Percentiles rank a stretch among this genome's conserved stretches.
Evolutionary conservation across 2,797 vertebrate genomes (phyloP).

Genomic region (Apodemus agrarius): DNA sequence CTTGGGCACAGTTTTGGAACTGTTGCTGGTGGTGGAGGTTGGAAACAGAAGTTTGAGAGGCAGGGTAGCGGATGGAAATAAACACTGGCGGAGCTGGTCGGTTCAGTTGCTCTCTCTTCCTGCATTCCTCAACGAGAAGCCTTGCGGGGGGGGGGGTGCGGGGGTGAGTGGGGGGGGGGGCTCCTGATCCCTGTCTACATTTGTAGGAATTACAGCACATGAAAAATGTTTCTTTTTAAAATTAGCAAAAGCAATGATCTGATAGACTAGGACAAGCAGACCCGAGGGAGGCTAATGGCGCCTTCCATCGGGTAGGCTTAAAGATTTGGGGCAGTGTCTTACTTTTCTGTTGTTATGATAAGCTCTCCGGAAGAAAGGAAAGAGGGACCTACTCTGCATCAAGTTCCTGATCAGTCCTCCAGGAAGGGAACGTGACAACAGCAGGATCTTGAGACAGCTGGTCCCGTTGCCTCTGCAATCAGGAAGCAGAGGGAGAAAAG

Average conservation of each 20-base stretch:
- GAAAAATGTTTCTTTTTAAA: background rate
- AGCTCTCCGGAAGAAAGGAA: background rate
- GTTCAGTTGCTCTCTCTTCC: accelerated
- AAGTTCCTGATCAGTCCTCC: background rate
- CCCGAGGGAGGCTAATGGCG: accelerated
- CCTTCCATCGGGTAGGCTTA: accelerated
- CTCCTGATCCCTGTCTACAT: background rate
- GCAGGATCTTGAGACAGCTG: background rate
- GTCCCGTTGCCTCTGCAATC: background rate
- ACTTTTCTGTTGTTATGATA: background rate
- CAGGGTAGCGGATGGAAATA: background rate
- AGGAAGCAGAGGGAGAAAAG: background rate
- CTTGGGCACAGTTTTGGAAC: accelerated
- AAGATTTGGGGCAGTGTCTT: background rate
- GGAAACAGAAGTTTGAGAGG: background rate
- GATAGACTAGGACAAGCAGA: background rate
- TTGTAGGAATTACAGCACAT: background rate
- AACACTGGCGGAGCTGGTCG: accelerated
- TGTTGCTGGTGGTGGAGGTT: background rate
- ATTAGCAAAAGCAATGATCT: background rate
- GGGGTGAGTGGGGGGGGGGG: too few species aligned
- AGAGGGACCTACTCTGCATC: background rate
- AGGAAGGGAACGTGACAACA: too few species aligned
- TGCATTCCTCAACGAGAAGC: background rate
- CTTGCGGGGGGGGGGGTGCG: accelerated